phyloP scores from a whole-genome alignment of 2,113 vertebrate species.

The Pollimyrus isidori region DNA sequence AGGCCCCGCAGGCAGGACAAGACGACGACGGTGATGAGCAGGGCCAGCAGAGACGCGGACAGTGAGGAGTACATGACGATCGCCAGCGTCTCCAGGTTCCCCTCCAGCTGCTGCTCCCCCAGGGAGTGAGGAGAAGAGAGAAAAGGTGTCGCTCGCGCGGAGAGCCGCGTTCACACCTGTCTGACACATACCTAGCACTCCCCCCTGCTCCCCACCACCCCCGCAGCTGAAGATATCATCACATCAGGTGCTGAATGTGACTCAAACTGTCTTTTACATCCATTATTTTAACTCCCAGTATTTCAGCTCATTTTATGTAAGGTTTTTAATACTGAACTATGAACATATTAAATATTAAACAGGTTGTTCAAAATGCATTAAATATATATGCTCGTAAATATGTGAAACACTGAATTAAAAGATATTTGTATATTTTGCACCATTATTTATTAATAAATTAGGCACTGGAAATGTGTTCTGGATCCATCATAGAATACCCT shows the following conservation, averaged over 20 bases:
- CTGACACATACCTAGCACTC: background rate
- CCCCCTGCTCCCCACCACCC: background rate
- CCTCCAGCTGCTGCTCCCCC: slow-evolving; percentile 76
- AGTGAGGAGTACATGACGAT: slow-evolving; percentile 82
- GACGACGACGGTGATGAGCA: slow-evolving; percentile 78
- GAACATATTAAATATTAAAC: background rate
- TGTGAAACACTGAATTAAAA: background rate
- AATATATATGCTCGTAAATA: background rate
- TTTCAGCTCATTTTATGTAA: background rate
- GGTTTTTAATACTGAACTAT: background rate
- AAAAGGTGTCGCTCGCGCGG: background rate
- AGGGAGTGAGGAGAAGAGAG: background rate
- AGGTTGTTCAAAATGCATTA: background rate
- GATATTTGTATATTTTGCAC: background rate
- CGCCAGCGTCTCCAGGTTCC: slow-evolving; percentile 86
- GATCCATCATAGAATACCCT: background rate
- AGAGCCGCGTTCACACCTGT: background rate
- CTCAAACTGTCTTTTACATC: background rate
- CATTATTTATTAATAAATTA: background rate
- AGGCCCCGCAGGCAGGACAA: slow-evolving; percentile 86
- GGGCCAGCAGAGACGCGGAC: slow-evolving; percentile 74
- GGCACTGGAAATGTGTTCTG: background rate
- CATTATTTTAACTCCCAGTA: background rate
- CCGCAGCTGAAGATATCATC: background rate
- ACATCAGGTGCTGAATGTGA: background rate